Evolutionary conservation across 37 sponge, comb jelly and placozoan species (phyloP).

Genomic region (Mnemiopsis leidyi): DNA sequence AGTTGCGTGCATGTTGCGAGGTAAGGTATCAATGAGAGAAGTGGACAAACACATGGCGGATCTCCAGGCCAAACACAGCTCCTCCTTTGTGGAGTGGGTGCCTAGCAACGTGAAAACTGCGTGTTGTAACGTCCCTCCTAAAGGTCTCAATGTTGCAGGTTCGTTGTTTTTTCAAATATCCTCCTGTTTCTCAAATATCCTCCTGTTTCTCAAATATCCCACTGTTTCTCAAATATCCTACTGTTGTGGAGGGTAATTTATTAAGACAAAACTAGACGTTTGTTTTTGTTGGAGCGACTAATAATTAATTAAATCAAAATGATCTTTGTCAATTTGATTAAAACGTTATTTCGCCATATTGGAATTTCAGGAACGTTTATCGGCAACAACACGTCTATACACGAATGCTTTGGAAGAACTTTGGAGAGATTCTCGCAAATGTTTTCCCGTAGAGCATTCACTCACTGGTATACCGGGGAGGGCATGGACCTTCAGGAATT

Average conservation of each 20-base stretch:
- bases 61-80: background rate
- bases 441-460: background rate
- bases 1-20: slow-evolving; percentile 38
- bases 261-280: too few species aligned
- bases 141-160: background rate
- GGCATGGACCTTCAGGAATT: slow-evolving; percentile 28
- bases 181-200: too few species aligned
- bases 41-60: background rate
- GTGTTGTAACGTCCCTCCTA: background rate
- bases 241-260: too few species aligned
- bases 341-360: too few species aligned
- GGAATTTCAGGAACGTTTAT: slow-evolving; percentile 10
- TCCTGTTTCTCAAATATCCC: too few species aligned
- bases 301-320: too few species aligned
- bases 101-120: slow-evolving; percentile 3
- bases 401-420: background rate
- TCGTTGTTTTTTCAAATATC: background rate
- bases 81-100: slow-evolving; percentile 1
- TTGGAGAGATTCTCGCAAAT: background rate
- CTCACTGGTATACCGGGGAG: slow-evolving; percentile 20
- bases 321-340: too few species aligned
- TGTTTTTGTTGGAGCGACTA: too few species aligned
- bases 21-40: background rate
- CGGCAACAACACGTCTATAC: slow-evolving; percentile 6
- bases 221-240: too few species aligned